These are phyloP conservation scores for Sinohyriopsis cumingii DNA, from an alignment of 2,888 invertebrate species.

Conservation along the genomic window DNA sequence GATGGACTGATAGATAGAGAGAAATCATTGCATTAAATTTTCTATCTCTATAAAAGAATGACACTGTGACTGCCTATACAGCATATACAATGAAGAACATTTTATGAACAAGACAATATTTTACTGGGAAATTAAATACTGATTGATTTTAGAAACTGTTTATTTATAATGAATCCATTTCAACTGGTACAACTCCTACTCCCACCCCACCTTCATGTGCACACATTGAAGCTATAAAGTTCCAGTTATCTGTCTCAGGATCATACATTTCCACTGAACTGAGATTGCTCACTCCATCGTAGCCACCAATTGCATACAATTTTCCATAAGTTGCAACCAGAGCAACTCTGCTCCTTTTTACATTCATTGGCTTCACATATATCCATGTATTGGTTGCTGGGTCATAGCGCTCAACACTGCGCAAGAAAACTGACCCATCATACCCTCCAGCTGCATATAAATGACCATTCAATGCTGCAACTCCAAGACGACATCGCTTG, in stretches of 20 bases:
- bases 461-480: constrained; percentile 85
- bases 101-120: too few species aligned
- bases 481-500: constrained; percentile 86
- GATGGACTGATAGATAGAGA: too few species aligned
- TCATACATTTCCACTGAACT: constrained; percentile 90
- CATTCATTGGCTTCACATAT: constrained; percentile 85
- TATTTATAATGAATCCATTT: constrained; percentile 23
- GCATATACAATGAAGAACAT: too few species aligned
- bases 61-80: too few species aligned
- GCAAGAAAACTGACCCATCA: constrained; percentile 87
- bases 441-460: constrained; percentile 82
- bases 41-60: too few species aligned
- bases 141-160: too few species aligned
- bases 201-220: constrained; percentile 93
- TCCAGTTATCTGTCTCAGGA: constrained; percentile 81
- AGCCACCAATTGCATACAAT: constrained; percentile 79
- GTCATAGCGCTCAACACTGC: constrained; percentile 87
- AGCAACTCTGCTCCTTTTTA: constrained; percentile 86
- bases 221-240: constrained; percentile 83
- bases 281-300: constrained; percentile 87
- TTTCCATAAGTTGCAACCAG: constrained; percentile 88
- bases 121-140: too few species aligned
- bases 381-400: constrained; percentile 84
- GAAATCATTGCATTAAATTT: too few species aligned
- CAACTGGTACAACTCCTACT: constrained; percentile 84